These are phyloP conservation scores for Macrophya annulata DNA, from an alignment of 2,888 invertebrate species.

Conservation along the genomic window DNA sequence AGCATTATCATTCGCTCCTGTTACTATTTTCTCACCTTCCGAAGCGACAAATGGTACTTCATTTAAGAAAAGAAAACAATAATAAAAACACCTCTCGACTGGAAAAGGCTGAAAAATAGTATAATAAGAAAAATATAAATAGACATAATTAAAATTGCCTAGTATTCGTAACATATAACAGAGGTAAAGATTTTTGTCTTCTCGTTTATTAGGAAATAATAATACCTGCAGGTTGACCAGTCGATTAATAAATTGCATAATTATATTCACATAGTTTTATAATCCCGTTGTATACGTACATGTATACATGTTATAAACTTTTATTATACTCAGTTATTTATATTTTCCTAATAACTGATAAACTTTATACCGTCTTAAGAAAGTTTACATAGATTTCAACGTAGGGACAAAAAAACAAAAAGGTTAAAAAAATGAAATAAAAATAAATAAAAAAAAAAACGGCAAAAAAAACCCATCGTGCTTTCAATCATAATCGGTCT, in stretches of 20 bases:
- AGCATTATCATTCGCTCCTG: constrained; percentile 50
- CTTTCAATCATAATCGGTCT: constrained; percentile 52
- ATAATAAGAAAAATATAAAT: background rate
- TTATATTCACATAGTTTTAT: constrained; percentile 2
- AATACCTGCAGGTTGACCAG: background rate
- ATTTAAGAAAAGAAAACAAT: constrained; percentile 12
- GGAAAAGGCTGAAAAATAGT: background rate
- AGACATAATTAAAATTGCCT: background rate
- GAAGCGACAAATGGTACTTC: constrained; percentile 47
- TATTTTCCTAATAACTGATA: constrained; percentile 49
- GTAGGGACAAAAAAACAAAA: background rate
- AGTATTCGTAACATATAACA: background rate
- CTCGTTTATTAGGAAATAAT: constrained; percentile 39
- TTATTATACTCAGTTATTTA: background rate
- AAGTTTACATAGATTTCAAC: constrained; percentile 3
- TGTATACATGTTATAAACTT: background rate
- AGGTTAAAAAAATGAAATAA: background rate
- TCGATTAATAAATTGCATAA: background rate
- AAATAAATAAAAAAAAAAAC: background rate
- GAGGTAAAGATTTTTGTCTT: constrained; percentile 33
- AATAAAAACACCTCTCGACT: background rate
- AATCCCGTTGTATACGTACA: background rate
- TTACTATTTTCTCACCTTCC: constrained; percentile 55
- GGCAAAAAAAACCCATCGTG: background rate
- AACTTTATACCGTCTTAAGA: constrained; percentile 44